Evolutionary conservation across 2,797 vertebrate species (phyloP), one percentile per base, ranked within the genome.

Genomic region (Muscicapa striata): DNA sequence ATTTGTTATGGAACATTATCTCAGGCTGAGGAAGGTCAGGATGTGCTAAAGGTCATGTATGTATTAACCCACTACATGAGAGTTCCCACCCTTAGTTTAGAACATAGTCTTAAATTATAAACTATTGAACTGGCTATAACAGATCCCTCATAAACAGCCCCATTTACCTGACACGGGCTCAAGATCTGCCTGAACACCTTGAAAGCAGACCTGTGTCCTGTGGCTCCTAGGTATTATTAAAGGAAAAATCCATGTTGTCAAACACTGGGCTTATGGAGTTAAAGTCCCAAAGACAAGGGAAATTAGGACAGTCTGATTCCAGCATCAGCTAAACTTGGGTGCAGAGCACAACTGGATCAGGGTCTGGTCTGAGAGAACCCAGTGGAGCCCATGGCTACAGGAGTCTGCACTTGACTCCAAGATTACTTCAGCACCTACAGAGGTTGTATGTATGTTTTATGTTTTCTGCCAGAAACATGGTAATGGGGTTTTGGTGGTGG

Each of bases 1-100:
- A 97, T 97, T 97, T 96, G 97, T 95, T 95, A 94, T 95, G 95
- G 96, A 97, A 97, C 97, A 97, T 97, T 97, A 97, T 97, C 94
- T 96, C 92, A 91, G 94, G 87, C 85, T 96, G 91, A 80, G 95
- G 96, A 97, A 97, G 94, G 96, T 96, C 96, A 96, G 84, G 76
- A 92, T 96, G 74, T 93, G 95, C 84, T 96, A 97, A 97, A 97
- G 97, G 97, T 97, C 97, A 83, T 89, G 95, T 96, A 90, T 93
- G 92, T 82, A 96, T 97, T 97, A 97, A 94, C 95, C 93, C 55
- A 92, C 79, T 89, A 96, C 93, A 96, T 51, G 40, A 90, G 38
- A 94, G 89, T 82, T 41, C 82, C 91, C 86, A 96, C 43, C 84
- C 75, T 85, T 64, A 46, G 63, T 77, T 91, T 95, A 94, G 94